Evolutionary conservation across 1,140 invertebrate genomes (phyloP), one percentile per base, ranked within the genome.

Genomic region (Geopemphigus sp.): DNA sequence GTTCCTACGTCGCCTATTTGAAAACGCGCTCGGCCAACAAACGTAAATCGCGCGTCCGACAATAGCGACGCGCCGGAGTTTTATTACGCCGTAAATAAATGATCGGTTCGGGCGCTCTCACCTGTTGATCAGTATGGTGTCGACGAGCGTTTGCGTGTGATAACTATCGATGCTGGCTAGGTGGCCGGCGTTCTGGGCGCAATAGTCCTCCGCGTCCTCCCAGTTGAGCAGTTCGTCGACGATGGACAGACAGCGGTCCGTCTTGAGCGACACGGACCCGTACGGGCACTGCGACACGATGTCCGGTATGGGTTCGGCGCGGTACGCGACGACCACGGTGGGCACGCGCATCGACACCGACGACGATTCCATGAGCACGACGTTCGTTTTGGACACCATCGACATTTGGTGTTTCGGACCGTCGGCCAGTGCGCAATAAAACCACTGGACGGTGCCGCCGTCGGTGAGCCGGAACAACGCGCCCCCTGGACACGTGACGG

Each of bases 141-240:
- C 88, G 72, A 91, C 84, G 17, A 89, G 84, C 56, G 86, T 85
- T 83, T 92, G 90, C 26, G 89, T 88, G 17, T 87, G 84, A 50
- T 90, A 88, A 83, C 88, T 90, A 12, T 88, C 85, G 4, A 93
- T 85, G 81, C 89, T 90, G 0, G 87, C 89, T 14, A 93, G 86
- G 85, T 92, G 90, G 22, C 91, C 90, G 74, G 86, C 85, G 59
- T 85, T 85, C 12, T 85, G 84, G 1, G 39, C 24, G 82, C 92
- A 93, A 82, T 90, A 88, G 14, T 86, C 85, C 82, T 92, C 90
- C 0, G 90, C 90, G 56, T 90, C 88, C 3, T 85, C 83, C 92
- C 92, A 93, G 0, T 87, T 83, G 81, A 88, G 83, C 64, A 87
- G 85, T 53, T 87, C 86, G 80, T 90, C 88, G 50, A 90, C 84